Percentiles rank a stretch among this genome's conserved stretches.
Evolutionary conservation across 2,888 invertebrate species (phyloP).

Genomic region (Drosophila tripunctata): DNA sequence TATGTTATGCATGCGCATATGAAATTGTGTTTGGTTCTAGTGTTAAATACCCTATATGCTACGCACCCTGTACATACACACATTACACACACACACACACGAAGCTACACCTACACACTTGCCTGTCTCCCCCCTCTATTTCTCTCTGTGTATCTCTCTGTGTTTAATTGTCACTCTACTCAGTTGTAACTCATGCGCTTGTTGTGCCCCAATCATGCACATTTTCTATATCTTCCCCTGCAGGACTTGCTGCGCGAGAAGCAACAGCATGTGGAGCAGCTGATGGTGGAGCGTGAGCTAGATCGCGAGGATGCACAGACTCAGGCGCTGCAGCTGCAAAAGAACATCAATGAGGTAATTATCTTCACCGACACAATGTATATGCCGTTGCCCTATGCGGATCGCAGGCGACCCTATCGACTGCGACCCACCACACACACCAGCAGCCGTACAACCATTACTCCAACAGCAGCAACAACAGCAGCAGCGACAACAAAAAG

Average conservation of each 20-base stretch:
- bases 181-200: slow-evolving; percentile 54
- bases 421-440: slow-evolving; percentile 42
- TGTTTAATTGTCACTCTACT: slow-evolving; percentile 6
- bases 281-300: slow-evolving; percentile 95
- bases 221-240: slow-evolving; percentile 16
- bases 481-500: slow-evolving; percentile 33
- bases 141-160: no score
- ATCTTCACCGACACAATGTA: slow-evolving; percentile 82
- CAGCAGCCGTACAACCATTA: slow-evolving; percentile 41
- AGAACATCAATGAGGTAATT: slow-evolving; percentile 84
- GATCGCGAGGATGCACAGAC: slow-evolving; percentile 95
- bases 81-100: slow-evolving; percentile 23
- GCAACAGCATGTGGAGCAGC: slow-evolving; percentile 95
- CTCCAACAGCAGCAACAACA: slow-evolving; percentile 24
- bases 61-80: slow-evolving; percentile 46
- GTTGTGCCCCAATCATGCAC: slow-evolving; percentile 38
- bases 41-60: not conserved
- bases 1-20: slow-evolving; percentile 50
- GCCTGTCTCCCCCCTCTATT: not conserved
- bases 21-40: slow-evolving; percentile 14
- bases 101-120: slow-evolving; percentile 5
- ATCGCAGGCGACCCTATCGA: slow-evolving; percentile 73
- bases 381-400: slow-evolving; percentile 71
- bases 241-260: slow-evolving; percentile 97
- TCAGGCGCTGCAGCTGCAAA: slow-evolving; percentile 85